Conservation (phyloP, 2,888 invertebrate species). For the Eilema sororculum region DNA sequence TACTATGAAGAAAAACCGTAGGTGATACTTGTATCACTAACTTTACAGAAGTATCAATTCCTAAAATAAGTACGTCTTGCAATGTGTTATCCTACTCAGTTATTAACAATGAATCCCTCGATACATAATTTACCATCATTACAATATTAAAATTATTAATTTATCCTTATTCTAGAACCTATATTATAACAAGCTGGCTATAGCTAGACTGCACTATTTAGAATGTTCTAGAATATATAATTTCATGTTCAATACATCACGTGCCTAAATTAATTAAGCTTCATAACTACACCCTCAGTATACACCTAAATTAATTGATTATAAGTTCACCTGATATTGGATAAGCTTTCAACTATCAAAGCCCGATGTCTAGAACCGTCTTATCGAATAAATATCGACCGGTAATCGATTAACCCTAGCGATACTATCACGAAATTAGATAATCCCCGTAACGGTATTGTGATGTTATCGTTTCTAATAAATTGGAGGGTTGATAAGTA, state of each 20-base stretch:
- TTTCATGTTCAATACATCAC: neutral
- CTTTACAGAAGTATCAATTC: no score
- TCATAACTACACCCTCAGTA: neutral
- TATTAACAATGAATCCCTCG: no score
- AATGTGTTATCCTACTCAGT: no score
- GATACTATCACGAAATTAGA: constrained; percentile 3
- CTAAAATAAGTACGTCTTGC: no score
- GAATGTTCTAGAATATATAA: no score
- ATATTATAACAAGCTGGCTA: no score
- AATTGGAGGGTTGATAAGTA: neutral
- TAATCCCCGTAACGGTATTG: constrained; percentile 5
- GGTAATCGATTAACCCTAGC: constrained; percentile 11
- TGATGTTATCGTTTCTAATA: neutral
- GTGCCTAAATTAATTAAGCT: neutral
- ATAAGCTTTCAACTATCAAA: neutral
- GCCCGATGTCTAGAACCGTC: neutral
- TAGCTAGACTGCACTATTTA: no score
- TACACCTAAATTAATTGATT: neutral
- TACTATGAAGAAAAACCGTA: no score
- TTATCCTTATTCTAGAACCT: no score
- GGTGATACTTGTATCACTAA: no score
- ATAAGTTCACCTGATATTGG: neutral
- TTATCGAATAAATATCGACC: neutral
- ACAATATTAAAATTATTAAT: no score
- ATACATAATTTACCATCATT: no score